Evolutionary conservation across 2,888 invertebrate genomes (phyloP).

Genomic region (Drosophila putrida): DNA sequence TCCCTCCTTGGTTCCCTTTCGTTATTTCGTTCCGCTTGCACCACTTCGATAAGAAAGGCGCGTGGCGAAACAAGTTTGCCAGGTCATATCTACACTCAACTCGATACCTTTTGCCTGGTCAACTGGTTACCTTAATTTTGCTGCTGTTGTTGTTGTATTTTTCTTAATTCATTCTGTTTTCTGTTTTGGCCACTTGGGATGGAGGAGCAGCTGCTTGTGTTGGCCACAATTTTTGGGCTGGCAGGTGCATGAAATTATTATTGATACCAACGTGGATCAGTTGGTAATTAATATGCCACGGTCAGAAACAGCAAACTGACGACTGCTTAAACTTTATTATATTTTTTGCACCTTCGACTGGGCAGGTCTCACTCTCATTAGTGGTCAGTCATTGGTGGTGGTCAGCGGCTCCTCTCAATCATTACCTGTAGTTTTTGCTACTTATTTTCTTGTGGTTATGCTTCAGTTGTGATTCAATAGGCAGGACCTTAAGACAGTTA

Average conservation of each 20-base stretch:
- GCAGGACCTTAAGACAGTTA: conserved; percentile 26
- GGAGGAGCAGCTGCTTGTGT: conserved; percentile 48
- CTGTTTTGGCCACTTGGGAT: conserved; percentile 1
- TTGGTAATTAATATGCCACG: conserved; percentile 70
- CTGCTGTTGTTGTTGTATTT: conserved; percentile 9
- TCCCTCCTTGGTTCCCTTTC: background rate
- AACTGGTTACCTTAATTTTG: conserved; percentile 27
- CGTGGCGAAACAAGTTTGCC: conserved; percentile 57
- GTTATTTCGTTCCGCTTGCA: conserved; percentile 21
- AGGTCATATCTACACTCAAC: background rate
- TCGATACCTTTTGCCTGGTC: conserved; percentile 17
- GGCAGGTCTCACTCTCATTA: conserved; percentile 44
- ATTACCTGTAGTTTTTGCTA: background rate
- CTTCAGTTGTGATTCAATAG: conserved; percentile 31
- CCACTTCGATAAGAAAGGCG: conserved; percentile 49
- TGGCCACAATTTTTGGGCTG: conserved; percentile 63
- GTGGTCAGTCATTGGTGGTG: conserved; percentile 16
- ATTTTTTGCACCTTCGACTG: conserved; percentile 70
- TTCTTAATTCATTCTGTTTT: conserved; percentile 18
- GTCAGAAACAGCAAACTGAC: background rate
- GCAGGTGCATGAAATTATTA: conserved; percentile 70
- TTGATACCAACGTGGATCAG: conserved; percentile 45
- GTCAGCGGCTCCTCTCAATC: background rate
- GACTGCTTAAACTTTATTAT: conserved; percentile 51
- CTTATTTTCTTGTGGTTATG: conserved; percentile 50